Base-by-base conservation (phyloP, 2,113 vertebrate genomes). In the Morone saxatilis region DNA sequence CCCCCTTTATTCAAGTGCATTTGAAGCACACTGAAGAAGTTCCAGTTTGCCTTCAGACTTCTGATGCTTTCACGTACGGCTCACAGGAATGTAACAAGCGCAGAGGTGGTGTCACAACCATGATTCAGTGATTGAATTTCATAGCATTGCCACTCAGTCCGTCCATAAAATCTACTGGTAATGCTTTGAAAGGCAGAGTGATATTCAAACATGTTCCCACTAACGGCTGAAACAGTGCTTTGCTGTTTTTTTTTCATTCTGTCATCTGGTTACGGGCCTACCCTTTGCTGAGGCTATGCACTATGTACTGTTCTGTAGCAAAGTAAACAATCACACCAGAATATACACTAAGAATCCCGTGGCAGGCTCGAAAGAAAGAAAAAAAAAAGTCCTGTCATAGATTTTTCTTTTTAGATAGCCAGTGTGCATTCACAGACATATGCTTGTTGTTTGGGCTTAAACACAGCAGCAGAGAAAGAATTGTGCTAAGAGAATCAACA, bases 31-130 rank as follows among this genome's bases (percentile, higher is more conserved):
- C 68, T 76, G 79, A 81, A 73, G 47, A 87, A 69, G 75, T 79
- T 86, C 70, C 57, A 57, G 50, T 81, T 90, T 89, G 89, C 90
- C 88, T 90, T 93, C 88, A 86, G 66, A 91, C 80, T 78, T 85
- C 68, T 77, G 74, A 68, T 57, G 76, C 80, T 78, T 78, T 88
- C 81, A 70, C 72, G 20, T 67, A 75, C 51, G 51, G 76, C 80
- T 91, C 78, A 91, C 65, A n/a, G 74, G 81, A 92, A 93, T 90
- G 76, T 88, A 86, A 87, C 43, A 53, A 67, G 65, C 48, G 53
- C 36, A 69, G 60, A 56, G 41, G 62, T 25, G 77, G 75, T 48
- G 38, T 60, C 76, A 53, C 59, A 40, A 72, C 22, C 38, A 40
- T 5, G 20, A 60, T 81, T 79, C 60, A 72, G 47, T 13, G 31